Conservation (phyloP, 1,140 invertebrate species). For the Lucilia sericata region DNA sequence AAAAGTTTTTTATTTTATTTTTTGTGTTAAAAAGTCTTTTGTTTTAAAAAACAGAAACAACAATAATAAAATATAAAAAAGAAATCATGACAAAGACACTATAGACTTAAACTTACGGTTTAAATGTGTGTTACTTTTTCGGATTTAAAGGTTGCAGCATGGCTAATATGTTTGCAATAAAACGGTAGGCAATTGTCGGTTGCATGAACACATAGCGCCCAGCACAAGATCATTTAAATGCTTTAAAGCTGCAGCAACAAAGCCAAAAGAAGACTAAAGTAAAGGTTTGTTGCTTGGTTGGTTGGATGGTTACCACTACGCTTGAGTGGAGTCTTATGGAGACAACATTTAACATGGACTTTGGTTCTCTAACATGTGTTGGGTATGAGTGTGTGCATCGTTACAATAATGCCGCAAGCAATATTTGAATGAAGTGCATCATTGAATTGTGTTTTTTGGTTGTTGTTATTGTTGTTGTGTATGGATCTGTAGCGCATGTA, state of each 20-base stretch:
- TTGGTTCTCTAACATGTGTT: too few species aligned
- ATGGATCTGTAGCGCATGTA: neutral
- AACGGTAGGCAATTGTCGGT: constrained; percentile 49
- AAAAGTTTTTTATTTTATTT: neutral
- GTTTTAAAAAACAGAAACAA: constrained; percentile 34
- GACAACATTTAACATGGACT: constrained; percentile 15
- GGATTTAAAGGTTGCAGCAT: constrained; percentile 43
- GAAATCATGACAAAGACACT: constrained; percentile 10
- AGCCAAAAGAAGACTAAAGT: neutral
- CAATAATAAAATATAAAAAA: constrained; percentile 21
- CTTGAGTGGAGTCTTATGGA: constrained; percentile 22
- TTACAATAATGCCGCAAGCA: constrained; percentile 44
- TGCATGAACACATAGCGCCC: constrained; percentile 19
- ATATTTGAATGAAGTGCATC: constrained; percentile 44
- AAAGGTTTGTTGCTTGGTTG: neutral
- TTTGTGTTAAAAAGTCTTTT: constrained; percentile 8
- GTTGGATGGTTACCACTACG: constrained; percentile 21
- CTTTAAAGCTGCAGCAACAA: neutral
- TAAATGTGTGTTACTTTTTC: neutral
- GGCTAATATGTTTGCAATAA: constrained; percentile 51
- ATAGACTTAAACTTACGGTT: neutral
- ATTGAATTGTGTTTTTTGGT: constrained; percentile 26
- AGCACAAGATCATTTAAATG: constrained; percentile 33
- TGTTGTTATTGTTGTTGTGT: constrained; percentile 11
- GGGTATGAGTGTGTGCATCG: constrained; percentile 20